These are phyloP conservation scores for Odocoileus hemionus DNA, from an alignment of 2,113 vertebrate species.

Conservation along the genomic window DNA sequence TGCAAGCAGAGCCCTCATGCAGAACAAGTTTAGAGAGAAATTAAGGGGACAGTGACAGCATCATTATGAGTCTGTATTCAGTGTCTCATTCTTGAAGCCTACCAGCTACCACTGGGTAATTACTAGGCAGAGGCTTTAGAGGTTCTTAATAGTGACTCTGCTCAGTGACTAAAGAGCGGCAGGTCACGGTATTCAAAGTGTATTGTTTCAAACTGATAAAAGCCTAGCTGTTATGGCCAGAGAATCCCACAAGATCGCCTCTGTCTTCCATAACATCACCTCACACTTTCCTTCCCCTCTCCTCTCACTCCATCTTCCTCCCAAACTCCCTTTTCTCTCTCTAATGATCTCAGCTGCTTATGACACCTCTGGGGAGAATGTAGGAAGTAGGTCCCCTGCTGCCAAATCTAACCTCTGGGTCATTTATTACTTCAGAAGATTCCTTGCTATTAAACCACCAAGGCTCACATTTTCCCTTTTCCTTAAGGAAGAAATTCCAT, in stretches of 20 bases:
- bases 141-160: not conserved
- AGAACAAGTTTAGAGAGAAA: not conserved
- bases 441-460: constrained; percentile 10
- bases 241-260: not conserved
- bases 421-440: constrained; percentile 44
- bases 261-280: not conserved
- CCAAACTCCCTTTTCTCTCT: not conserved
- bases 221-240: not conserved
- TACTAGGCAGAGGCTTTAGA: not conserved
- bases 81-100: not conserved
- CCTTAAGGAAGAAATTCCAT: constrained; percentile 40
- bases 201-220: not conserved
- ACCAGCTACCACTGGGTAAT: not conserved
- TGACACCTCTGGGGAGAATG: not conserved
- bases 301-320: not conserved
- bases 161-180: not conserved
- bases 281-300: not conserved
- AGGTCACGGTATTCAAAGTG: not conserved
- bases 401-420: constrained; percentile 13
- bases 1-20: not conserved
- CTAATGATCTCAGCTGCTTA: not conserved
- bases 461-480: not conserved
- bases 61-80: not conserved
- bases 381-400: not conserved
- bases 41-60: not conserved